These are phyloP conservation scores for Octodonta nipae DNA, from an alignment of 2,888 invertebrate genomes.

Conservation along the genomic window DNA sequence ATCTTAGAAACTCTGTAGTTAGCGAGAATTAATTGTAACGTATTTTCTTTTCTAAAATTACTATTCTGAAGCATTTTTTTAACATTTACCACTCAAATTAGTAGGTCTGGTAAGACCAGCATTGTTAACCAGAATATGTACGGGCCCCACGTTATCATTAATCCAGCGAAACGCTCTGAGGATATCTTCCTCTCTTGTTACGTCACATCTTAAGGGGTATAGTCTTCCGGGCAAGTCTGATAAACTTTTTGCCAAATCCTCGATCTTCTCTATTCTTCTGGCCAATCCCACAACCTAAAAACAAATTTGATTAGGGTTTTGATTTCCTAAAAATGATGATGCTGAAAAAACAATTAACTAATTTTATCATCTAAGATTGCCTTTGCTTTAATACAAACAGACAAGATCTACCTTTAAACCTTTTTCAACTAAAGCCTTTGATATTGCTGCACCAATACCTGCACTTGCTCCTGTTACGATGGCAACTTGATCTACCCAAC, in stretches of 20 bases:
- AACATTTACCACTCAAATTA: conserved; percentile 13
- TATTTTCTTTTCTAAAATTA: too few species aligned
- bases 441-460: conserved; percentile 7
- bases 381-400: too few species aligned
- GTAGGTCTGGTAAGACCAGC: conserved; percentile 18
- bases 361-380: too few species aligned
- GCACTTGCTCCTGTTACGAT: conserved; percentile 8
- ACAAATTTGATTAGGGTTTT: too few species aligned
- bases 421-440: conserved; percentile 3
- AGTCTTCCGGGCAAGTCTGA: conserved; percentile 16
- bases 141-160: conserved; percentile 17
- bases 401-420: conserved; percentile 18
- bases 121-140: conserved; percentile 21
- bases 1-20: too few species aligned
- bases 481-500: conserved; percentile 7
- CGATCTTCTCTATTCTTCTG: conserved; percentile 18
- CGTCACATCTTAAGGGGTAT: conserved; percentile 16
- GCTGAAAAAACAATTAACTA: too few species aligned
- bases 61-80: too few species aligned
- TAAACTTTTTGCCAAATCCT: conserved; percentile 15
- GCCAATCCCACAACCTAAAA: conserved; percentile 20
- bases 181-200: conserved; percentile 21
- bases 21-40: too few species aligned
- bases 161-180: conserved; percentile 19
- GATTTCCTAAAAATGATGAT: too few species aligned